Evolutionary conservation across 2,888 invertebrate species (phyloP), one percentile per base, ranked within the genome.

Genomic region (Oxystoma pomonae): DNA sequence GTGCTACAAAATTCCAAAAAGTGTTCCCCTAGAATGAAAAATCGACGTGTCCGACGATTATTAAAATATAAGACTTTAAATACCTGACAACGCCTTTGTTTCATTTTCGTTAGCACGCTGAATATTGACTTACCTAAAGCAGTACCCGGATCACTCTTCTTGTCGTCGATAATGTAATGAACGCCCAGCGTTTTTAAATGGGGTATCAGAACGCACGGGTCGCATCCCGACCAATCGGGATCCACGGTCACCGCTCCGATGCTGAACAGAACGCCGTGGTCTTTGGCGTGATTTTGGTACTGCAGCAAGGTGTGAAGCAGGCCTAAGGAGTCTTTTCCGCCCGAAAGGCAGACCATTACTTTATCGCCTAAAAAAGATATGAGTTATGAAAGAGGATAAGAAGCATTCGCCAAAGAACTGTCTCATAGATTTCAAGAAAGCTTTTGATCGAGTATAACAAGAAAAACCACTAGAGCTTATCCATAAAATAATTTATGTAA

Each of bases 271-370:
- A 92, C 84, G 16, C 91, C 92, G 77, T 91, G 88, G 1, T 87
- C 86, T 62, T 87, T 82, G 2, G 88, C 86, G 74, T 91, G 89
- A 78, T 87, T 90, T 81, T 92, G 91, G 78, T 93, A 93, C 76
- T 95, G 94, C 61, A 90, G 87, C 72, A 96, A 81, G 0, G 91
- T 88, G 77, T 96, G 95, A 0, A 96, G 81, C 9, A 96, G 82
- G 0, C 91, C 89, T n/a, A 95, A 81, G 0, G 94, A 94, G 75
- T 92, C 90, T 69, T 90, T 90, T 1, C 92, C 91, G 0, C 91
- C 93, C 0, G 94, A 93, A 55, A 96, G 81, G 75, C 95, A 94
- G 16, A 95, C 88, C 75, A 96, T 82, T 16, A 95, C 87, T 61
- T 69, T 67, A 51, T 68, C 68, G 56, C 68, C 67, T 64, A 35